phyloP scores from a whole-genome alignment of 2,113 vertebrate genomes.

The Ifrita kowaldi region DNA sequence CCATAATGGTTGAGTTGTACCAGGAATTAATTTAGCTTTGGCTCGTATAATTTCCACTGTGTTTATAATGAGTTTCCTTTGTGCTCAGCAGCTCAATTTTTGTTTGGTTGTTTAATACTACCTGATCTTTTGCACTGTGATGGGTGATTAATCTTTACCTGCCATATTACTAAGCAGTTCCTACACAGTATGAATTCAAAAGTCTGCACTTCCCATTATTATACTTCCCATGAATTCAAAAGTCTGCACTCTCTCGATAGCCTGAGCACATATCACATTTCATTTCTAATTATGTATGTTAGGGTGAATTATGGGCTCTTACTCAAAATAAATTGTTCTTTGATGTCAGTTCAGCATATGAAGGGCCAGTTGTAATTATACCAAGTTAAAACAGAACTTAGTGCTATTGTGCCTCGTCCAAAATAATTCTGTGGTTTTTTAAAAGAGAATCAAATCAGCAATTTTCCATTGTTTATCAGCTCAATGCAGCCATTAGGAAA shows the following conservation, averaged over 20 bases:
- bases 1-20: not conserved
- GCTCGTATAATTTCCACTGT: not conserved
- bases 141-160: not conserved
- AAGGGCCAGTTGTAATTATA: not conserved
- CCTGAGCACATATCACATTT: not conserved
- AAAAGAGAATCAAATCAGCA: not conserved
- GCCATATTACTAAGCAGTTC: not conserved
- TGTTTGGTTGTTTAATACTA: not conserved
- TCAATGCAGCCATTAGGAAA: not conserved
- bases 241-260: not conserved
- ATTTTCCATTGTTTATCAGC: not conserved
- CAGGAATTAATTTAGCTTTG: not conserved
- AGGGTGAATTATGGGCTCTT: conserved; percentile 3
- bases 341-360: not conserved
- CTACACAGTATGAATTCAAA: not conserved
- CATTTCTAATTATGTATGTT: not conserved
- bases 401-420: not conserved
- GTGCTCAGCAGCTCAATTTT: not conserved
- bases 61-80: not conserved
- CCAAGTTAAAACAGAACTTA: not conserved
- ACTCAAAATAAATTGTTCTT: conserved; percentile 35
- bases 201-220: not conserved
- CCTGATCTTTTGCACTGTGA: not conserved
- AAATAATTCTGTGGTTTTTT: not conserved
- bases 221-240: conserved; percentile 1